A percentile compares a stretch with the other conserved stretches of the same genome.
Conservation (phyloP, 2,888 invertebrate genomes). For the Sympetrum striolatum region DNA sequence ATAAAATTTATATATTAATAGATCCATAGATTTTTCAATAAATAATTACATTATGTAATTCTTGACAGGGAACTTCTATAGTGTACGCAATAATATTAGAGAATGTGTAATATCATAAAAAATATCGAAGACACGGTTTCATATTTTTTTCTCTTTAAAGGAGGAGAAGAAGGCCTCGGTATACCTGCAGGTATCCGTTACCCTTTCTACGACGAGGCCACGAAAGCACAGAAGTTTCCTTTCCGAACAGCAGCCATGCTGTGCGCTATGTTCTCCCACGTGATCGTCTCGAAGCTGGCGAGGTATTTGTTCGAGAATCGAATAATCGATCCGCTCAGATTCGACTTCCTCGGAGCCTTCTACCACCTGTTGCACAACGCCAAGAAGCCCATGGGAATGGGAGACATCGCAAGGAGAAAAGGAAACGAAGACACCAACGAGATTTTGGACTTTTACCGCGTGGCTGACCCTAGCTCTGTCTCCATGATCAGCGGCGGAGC, state of each 20-base stretch:
- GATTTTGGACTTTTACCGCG: not conserved
- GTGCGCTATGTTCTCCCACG: conserved; percentile 62
- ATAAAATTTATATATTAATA: no score
- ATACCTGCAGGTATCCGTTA: conserved; percentile 66
- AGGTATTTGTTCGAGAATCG: conserved; percentile 62
- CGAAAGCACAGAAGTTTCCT: conserved; percentile 68
- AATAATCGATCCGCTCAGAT: conserved; percentile 56
- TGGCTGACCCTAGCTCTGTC: not conserved
- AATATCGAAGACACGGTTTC: no score
- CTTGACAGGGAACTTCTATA: no score
- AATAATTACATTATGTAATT: no score
- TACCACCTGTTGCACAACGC: conserved; percentile 36
- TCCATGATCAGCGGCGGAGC: not conserved
- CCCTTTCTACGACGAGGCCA: conserved; percentile 61
- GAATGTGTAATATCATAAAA: no score
- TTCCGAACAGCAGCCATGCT: conserved; percentile 72
- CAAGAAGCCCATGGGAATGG: not conserved
- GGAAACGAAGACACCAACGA: not conserved
- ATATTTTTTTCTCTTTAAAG: conserved; percentile 52
- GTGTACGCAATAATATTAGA: no score
- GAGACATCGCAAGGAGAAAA: not conserved
- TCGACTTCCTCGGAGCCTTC: conserved; percentile 49
- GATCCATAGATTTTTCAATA: no score
- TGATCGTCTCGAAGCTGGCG: conserved; percentile 61
- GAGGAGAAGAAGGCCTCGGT: conserved; percentile 67